phyloP scores from a whole-genome alignment of 2,888 invertebrate genomes.

The Amphipoea oculea region DNA sequence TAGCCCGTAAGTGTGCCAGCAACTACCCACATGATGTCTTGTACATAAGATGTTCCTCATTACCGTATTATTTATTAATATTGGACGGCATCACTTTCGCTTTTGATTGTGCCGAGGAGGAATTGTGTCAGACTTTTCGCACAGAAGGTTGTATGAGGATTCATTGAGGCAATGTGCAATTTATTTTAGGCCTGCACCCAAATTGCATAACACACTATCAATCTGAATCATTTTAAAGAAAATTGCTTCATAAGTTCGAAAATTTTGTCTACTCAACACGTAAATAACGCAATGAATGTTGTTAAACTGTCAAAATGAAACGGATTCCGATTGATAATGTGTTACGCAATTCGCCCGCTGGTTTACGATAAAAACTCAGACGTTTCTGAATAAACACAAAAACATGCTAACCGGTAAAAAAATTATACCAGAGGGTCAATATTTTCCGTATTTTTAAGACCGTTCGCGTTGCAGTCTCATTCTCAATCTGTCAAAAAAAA shows the following conservation, averaged over 20 bases:
- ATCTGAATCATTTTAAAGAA: no score
- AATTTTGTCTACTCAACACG: no score
- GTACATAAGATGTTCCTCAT: constrained; percentile 47
- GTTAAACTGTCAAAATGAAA: no score
- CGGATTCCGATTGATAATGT: no score
- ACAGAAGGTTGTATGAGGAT: neutral
- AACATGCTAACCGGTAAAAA: neutral
- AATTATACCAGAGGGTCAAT: neutral
- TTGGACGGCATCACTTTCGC: constrained; percentile 53
- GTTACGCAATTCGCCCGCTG: neutral
- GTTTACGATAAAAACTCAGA: neutral
- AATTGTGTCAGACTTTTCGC: constrained; percentile 24
- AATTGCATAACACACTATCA: no score
- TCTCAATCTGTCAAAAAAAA: neutral
- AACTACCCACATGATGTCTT: constrained; percentile 53
- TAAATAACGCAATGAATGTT: no score
- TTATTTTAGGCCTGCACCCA: neutral
- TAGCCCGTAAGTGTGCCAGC: constrained; percentile 58
- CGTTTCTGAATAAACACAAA: neutral
- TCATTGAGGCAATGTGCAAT: neutral
- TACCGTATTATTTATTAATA: constrained; percentile 52
- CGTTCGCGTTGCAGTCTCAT: neutral
- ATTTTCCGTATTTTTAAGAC: neutral
- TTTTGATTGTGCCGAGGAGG: constrained; percentile 15
- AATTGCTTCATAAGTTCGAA: no score